Conservation (phyloP, 2,113 vertebrate species). For the Poeciliopsis retropinna region DNA sequence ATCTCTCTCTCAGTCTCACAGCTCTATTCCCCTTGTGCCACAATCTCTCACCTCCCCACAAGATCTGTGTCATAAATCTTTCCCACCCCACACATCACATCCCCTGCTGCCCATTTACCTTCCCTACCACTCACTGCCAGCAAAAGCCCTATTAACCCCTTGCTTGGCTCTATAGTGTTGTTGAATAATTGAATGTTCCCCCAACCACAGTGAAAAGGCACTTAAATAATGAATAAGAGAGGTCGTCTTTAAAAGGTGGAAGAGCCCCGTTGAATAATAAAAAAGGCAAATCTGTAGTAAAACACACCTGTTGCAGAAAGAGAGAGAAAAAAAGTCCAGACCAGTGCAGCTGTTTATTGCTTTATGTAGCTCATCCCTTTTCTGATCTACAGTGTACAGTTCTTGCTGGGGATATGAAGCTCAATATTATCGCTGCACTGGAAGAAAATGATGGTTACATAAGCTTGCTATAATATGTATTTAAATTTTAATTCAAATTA, state of each 20-base stretch:
- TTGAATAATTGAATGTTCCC: slow-evolving; percentile 80
- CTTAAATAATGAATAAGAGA: slow-evolving; percentile 78
- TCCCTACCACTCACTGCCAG: slow-evolving; percentile 55
- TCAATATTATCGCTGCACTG: background rate
- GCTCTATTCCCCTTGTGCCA: slow-evolving; percentile 55
- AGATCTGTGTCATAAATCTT: slow-evolving; percentile 73
- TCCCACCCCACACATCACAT: slow-evolving; percentile 45
- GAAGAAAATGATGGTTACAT: background rate
- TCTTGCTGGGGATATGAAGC: slow-evolving; percentile 13
- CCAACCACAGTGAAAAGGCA: slow-evolving; percentile 69
- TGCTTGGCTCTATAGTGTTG: slow-evolving; percentile 77
- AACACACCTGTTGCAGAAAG: slow-evolving; percentile 74
- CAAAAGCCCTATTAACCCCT: slow-evolving; percentile 81
- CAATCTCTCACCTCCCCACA: slow-evolving; percentile 61
- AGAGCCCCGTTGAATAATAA: slow-evolving; percentile 76
- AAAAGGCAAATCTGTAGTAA: slow-evolving; percentile 74
- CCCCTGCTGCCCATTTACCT: slow-evolving; percentile 51
- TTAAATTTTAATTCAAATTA: background rate
- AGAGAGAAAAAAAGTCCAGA: slow-evolving; percentile 28
- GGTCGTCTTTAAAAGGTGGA: slow-evolving; percentile 76
- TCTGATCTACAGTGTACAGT: background rate
- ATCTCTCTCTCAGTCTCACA: slow-evolving; percentile 46
- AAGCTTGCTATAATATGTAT: background rate
- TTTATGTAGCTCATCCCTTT: slow-evolving; percentile 6
- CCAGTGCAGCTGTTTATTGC: slow-evolving; percentile 36